phyloP scores from a whole-genome alignment of 2,888 invertebrate species.

The Keiferia lycopersicella region DNA sequence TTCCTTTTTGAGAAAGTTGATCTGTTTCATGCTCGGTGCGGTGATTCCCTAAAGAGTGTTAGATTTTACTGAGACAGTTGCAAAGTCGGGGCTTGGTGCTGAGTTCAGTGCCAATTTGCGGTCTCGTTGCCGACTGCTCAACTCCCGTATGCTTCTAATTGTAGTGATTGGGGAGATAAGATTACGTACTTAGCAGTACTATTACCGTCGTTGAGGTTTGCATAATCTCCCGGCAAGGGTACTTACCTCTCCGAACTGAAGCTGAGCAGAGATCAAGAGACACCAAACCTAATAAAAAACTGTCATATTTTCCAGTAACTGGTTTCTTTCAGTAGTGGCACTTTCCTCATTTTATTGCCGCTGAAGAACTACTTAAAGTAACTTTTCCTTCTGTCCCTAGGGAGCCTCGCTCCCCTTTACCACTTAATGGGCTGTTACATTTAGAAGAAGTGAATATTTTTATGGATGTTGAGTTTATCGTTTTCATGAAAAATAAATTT shows the following conservation, averaged over 20 bases:
- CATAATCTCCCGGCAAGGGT: slow-evolving; percentile 5
- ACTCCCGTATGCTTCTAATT: slow-evolving; percentile 20
- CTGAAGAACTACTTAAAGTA: slow-evolving; percentile 17
- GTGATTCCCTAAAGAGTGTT: slow-evolving; percentile 26
- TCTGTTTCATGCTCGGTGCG: slow-evolving; percentile 11
- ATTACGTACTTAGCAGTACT: slow-evolving; percentile 10
- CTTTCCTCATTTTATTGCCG: slow-evolving; percentile 15
- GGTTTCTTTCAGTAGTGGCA: not conserved
- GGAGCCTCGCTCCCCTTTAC: not conserved
- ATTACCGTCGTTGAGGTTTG: slow-evolving; percentile 19
- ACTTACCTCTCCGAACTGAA: not conserved
- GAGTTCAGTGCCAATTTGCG: slow-evolving; percentile 24
- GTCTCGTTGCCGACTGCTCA: slow-evolving; percentile 19
- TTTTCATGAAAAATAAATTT: slow-evolving; percentile 31
- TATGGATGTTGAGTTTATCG: slow-evolving; percentile 39
- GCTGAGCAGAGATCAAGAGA: not conserved
- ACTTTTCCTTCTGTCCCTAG: not conserved
- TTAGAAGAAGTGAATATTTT: slow-evolving; percentile 19
- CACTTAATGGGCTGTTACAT: slow-evolving; percentile 4
- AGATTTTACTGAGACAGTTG: slow-evolving; percentile 27
- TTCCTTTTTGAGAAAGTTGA: slow-evolving; percentile 13
- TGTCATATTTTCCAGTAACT: slow-evolving; percentile 11
- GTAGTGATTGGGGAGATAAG: slow-evolving; percentile 19
- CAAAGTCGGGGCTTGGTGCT: not conserved
- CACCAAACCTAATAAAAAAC: slow-evolving; percentile 4